Evolutionary conservation across 2,797 vertebrate species (phyloP), one percentile per base, ranked within the genome.

Genomic region (Silurus lanzhouensis): DNA sequence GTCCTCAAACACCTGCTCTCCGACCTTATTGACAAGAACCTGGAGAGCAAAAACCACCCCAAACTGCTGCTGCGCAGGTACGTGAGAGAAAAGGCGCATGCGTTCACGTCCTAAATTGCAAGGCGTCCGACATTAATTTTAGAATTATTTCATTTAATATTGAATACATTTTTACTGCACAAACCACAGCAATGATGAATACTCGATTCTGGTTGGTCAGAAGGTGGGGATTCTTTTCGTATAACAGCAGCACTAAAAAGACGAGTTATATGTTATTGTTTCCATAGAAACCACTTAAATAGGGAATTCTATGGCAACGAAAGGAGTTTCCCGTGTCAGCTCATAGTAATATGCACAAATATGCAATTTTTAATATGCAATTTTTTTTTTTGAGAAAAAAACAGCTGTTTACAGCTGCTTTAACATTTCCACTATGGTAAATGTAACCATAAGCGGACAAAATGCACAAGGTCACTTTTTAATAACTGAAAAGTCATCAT

Each of bases 21-120:
- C 0, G 98, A 99, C 92, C 97, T 99, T 90, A 99, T 99, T 44
- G 97, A 99, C 92, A 98, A 98, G 90, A 99, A 99, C 92, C 94
- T 99, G 91, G 98, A 99, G 94, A 99, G 98, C 95, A 99, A 99
- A 93, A 99, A 99, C 92, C 98, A 99, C 83, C 98, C 98, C 82
- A 99, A 99, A 91, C 94, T 99, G 76, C 93, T 99, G 77, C 96
- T 99, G 13, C 94, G 98, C 75, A 97, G 98, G 98, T 99, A 88
- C 46, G 20, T 77, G 4, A 72, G 20, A 46, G 77, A 22, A 22
- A 22, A 78, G 9, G 61, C 2, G 7, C 25, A 14, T 27, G 25
- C 5, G 14, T 20, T 71, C 22, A 10, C 19, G 12, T 46, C 68
- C 38, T 71, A 17, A 20, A 3, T 31, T 44, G 3, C 2, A 31